Evolutionary conservation across 1,140 invertebrate species (phyloP).

Genomic region (Scaptomyza hsui): DNA sequence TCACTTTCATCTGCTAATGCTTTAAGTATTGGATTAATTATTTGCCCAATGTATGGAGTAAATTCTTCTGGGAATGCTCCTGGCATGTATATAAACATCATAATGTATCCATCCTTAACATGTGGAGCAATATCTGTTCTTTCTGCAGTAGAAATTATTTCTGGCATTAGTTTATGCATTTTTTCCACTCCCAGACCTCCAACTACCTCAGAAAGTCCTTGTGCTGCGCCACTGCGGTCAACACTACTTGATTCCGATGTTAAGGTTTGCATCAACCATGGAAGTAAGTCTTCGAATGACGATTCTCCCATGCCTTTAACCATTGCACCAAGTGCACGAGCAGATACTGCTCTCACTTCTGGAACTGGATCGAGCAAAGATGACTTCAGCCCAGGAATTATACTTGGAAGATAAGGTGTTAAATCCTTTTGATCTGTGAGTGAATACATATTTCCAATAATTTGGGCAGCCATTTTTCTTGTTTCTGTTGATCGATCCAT

Average conservation of each 20-base stretch:
- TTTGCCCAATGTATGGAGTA: conserved; percentile 97
- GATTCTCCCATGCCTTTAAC: conserved; percentile 97
- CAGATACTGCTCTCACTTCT: conserved; percentile 96
- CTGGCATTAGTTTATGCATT: conserved; percentile 98
- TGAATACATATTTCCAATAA: conserved; percentile 99
- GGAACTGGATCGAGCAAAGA: conserved; percentile 99
- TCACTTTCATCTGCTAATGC: conserved; percentile 99
- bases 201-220: conserved; percentile 97
- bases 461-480: conserved; percentile 99
- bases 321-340: conserved; percentile 98
- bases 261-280: conserved; percentile 99
- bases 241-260: conserved; percentile 98
- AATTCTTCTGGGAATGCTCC: conserved; percentile 98
- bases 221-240: conserved; percentile 98
- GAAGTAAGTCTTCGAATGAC: conserved; percentile 96
- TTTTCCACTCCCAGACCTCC: conserved; percentile 97
- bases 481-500: conserved; percentile 98
- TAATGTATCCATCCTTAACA: conserved; percentile 99
- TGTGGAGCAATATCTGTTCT: conserved; percentile 97
- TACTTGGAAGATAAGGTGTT: conserved; percentile 97
- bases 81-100: conserved; percentile 99
- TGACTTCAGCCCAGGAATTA: conserved; percentile 98
- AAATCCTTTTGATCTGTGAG: conserved; percentile 99
- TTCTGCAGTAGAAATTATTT: conserved; percentile 98
- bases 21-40: conserved; percentile 98